phyloP scores from a whole-genome alignment of 2,888 invertebrate species.

The Coelogynopora nodosa region DNA sequence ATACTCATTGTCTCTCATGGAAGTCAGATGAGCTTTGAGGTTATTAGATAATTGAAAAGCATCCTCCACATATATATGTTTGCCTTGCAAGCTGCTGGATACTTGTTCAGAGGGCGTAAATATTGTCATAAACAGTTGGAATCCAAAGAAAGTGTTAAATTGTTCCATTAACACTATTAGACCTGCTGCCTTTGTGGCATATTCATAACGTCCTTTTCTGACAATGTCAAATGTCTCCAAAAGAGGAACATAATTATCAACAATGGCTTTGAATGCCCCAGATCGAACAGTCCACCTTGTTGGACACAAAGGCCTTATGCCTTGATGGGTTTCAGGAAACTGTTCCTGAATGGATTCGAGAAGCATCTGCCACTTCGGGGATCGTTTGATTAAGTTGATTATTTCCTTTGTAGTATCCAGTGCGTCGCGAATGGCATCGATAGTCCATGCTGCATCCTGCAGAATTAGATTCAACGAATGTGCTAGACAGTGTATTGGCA shows the following conservation, averaged over 20 bases:
- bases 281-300: neutral
- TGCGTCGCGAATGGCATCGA: too few relatives aligned
- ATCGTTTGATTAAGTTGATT: too few relatives aligned
- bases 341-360: too few relatives aligned
- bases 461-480: neutral
- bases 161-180: neutral
- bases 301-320: neutral
- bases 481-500: neutral
- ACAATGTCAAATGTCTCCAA: neutral
- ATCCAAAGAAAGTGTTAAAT: neutral
- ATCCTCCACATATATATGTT: neutral
- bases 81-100: neutral
- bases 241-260: neutral
- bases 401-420: too few relatives aligned
- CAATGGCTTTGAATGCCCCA: neutral
- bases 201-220: neutral
- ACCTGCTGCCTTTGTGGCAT: neutral
- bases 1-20: neutral
- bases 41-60: neutral
- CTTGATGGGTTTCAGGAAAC: too few relatives aligned
- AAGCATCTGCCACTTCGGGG: too few relatives aligned
- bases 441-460: constrained; percentile 25
- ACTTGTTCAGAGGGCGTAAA: neutral
- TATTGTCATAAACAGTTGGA: neutral
- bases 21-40: neutral